phyloP scores from a whole-genome alignment of 1,140 invertebrate genomes.

The Kradibia gibbosae region DNA sequence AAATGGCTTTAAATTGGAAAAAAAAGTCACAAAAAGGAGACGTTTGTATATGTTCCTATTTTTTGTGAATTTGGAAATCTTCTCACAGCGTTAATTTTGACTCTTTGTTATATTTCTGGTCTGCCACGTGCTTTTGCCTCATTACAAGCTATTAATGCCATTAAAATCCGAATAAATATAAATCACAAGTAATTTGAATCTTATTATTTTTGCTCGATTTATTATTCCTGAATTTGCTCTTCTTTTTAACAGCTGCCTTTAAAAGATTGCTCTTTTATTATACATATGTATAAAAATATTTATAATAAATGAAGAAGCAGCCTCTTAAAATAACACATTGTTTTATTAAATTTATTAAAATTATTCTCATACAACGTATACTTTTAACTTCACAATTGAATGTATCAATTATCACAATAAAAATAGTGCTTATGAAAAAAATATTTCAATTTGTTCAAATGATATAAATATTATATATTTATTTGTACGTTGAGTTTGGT shows the following conservation, averaged over 20 bases:
- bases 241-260: constrained; percentile 16
- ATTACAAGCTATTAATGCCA: constrained; percentile 65
- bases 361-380: constrained; percentile 13
- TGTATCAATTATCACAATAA: constrained; percentile 14
- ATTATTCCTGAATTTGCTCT: constrained; percentile 23
- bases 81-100: constrained; percentile 49
- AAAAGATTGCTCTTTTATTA: constrained; percentile 26
- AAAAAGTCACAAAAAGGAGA: constrained; percentile 32
- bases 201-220: constrained; percentile 53
- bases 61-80: constrained; percentile 49
- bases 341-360: constrained; percentile 50
- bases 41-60: constrained; percentile 50
- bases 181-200: constrained; percentile 58
- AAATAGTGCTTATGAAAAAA: background rate
- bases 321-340: constrained; percentile 18
- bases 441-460: constrained; percentile 20
- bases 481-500: constrained; percentile 54
- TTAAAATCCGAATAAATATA: constrained; percentile 65
- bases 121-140: constrained; percentile 62
- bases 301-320: constrained; percentile 12
- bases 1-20: constrained; percentile 42
- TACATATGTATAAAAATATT: constrained; percentile 42
- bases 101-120: constrained; percentile 59
- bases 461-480: constrained; percentile 42
- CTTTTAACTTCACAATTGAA: constrained; percentile 6